phyloP scores from a whole-genome alignment of 1,140 invertebrate species.

The Alviniconcha marisindica region DNA sequence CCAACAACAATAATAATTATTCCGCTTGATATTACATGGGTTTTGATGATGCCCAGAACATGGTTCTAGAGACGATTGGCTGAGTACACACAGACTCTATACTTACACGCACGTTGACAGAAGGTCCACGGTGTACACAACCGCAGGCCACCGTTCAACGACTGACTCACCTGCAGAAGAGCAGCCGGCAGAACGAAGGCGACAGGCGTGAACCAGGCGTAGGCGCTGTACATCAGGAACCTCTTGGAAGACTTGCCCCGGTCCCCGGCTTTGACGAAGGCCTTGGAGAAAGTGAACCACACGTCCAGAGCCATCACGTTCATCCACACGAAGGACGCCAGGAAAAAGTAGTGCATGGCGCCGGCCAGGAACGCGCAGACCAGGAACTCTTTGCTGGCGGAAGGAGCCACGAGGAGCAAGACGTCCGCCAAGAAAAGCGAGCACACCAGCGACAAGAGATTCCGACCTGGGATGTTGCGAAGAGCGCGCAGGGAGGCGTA shows the following conservation, averaged over 20 bases:
- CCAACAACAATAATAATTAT: too few relatives aligned
- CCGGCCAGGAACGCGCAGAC: slow-evolving; percentile 71
- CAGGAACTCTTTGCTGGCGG: slow-evolving; percentile 19
- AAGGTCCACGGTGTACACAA: not conserved
- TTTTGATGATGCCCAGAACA: too few relatives aligned
- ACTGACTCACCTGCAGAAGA: slow-evolving; percentile 72
- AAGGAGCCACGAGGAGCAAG: slow-evolving; percentile 73
- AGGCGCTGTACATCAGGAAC: slow-evolving; percentile 76
- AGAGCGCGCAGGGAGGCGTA: slow-evolving; percentile 74
- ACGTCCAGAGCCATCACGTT: slow-evolving; percentile 80
- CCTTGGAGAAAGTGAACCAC: slow-evolving; percentile 79
- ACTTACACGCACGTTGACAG: too few relatives aligned
- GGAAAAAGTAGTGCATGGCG: slow-evolving; percentile 77
- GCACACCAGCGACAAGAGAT: slow-evolving; percentile 75
- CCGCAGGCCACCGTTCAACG: too few relatives aligned
- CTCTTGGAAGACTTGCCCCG: slow-evolving; percentile 52
- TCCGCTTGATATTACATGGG: too few relatives aligned
- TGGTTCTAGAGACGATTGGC: too few relatives aligned
- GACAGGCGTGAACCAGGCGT: slow-evolving; percentile 76
- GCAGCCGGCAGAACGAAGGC: slow-evolving; percentile 75
- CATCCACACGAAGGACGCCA: slow-evolving; percentile 80
- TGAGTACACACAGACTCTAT: too few relatives aligned
- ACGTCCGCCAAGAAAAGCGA: slow-evolving; percentile 76
- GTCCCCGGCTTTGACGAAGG: slow-evolving; percentile 49
- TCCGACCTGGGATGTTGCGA: slow-evolving; percentile 78